These are phyloP conservation scores for Trichonephila clavipes DNA, from an alignment of 1,140 invertebrate genomes.

Conservation along the genomic window DNA sequence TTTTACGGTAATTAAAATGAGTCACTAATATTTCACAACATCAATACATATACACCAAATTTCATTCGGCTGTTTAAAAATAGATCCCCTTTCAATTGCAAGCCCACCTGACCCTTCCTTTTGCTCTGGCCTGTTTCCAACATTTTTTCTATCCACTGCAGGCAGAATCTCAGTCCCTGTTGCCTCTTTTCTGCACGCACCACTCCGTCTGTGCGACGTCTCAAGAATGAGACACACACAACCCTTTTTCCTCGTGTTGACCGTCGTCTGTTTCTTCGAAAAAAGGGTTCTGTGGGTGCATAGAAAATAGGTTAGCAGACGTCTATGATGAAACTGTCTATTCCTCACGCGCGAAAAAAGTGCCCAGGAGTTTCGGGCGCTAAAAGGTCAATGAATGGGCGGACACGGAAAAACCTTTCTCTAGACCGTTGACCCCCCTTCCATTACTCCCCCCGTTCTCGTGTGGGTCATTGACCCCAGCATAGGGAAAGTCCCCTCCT, in stretches of 20 bases:
- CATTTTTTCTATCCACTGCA: too few species aligned
- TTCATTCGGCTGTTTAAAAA: too few species aligned
- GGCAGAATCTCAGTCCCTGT: too few species aligned
- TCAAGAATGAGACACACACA: background rate
- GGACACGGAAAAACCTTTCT: slow-evolving; percentile 19
- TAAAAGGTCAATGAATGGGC: slow-evolving; percentile 33
- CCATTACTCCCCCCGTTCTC: background rate
- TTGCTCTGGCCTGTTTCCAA: background rate
- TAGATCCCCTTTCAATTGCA: too few species aligned
- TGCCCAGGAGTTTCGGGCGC: background rate
- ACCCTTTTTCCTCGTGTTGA: background rate
- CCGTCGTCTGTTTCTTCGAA: background rate
- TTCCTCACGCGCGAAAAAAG: background rate
- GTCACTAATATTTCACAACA: too few species aligned
- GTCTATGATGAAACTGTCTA: background rate
- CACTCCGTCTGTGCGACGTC: too few species aligned
- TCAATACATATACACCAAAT: too few species aligned
- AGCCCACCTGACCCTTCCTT: background rate
- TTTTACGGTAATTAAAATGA: too few species aligned
- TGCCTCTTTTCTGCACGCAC: too few species aligned
- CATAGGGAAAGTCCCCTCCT: background rate
- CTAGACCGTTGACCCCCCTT: background rate
- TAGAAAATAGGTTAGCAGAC: slow-evolving; percentile 46
- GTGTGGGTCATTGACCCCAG: slow-evolving; percentile 2
- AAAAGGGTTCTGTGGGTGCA: background rate